These are phyloP conservation scores for Menura novaehollandiae DNA, from an alignment of 2,113 vertebrate genomes.

Conservation along the genomic window DNA sequence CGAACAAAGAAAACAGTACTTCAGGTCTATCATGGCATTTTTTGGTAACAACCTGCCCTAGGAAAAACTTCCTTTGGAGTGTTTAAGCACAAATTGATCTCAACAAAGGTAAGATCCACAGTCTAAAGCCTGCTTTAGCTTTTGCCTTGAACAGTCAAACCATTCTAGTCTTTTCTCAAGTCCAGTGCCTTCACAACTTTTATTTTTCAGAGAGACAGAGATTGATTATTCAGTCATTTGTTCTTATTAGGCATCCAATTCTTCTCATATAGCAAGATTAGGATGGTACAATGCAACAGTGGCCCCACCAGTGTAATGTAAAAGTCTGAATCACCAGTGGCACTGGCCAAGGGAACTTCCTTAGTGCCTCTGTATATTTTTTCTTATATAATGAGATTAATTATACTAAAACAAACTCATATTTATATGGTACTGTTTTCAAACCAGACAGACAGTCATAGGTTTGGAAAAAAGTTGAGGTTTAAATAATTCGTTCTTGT, in stretches of 20 bases:
- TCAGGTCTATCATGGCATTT: no score
- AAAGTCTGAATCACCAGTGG: background rate
- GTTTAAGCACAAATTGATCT: no score
- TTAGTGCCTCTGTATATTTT: constrained; percentile 12
- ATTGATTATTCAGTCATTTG: background rate
- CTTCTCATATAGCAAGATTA: background rate
- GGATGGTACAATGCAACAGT: background rate
- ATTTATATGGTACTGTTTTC: constrained; percentile 13
- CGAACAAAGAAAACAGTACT: no score
- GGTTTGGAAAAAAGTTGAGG: background rate
- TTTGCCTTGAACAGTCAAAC: no score
- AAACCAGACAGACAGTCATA: background rate
- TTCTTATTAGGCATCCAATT: background rate
- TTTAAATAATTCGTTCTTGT: constrained; percentile 43
- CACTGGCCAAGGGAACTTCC: background rate
- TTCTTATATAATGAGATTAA: constrained; percentile 17
- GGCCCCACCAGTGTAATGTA: background rate
- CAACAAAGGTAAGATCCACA: no score
- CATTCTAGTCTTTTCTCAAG: no score
- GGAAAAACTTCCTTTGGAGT: no score
- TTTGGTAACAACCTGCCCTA: no score
- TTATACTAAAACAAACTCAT: constrained; percentile 2
- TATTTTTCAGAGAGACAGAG: no score
- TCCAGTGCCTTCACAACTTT: no score
- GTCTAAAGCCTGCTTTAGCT: no score